phyloP scores from a whole-genome alignment of 2,888 invertebrate species.

The Hofmannophila pseudospretella region DNA sequence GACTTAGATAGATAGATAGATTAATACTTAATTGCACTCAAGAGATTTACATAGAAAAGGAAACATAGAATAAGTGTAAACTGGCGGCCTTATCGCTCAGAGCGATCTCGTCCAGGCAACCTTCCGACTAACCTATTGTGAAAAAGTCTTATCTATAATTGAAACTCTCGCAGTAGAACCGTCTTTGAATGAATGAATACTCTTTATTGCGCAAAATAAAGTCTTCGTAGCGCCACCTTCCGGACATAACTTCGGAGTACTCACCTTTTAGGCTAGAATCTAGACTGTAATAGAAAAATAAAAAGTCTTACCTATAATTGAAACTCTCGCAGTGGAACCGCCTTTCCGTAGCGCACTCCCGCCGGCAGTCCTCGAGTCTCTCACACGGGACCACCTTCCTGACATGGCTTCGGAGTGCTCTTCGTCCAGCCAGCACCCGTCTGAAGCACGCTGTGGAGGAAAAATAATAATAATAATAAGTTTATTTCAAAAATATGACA shows the following conservation, averaged over 20 bases:
- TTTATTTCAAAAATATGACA: too few species aligned
- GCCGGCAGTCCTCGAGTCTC: conserved; percentile 85
- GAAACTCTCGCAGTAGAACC: conserved; percentile 89
- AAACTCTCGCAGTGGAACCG: conserved; percentile 89
- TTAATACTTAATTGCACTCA: too few species aligned
- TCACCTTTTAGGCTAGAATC: conserved; percentile 85
- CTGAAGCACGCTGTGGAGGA: conserved; percentile 85
- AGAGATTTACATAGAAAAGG: too few species aligned
- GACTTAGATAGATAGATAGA: too few species aligned
- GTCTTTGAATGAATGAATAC: conserved; percentile 84
- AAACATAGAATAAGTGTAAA: too few species aligned
- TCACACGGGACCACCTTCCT: conserved; percentile 83
- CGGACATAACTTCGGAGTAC: conserved; percentile 83
- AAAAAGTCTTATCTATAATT: conserved; percentile 84
- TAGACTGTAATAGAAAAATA: too few species aligned
- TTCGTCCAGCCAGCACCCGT: conserved; percentile 84
- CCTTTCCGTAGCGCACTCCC: conserved; percentile 85
- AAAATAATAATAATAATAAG: conserved; percentile 6
- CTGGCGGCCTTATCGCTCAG: too few species aligned
- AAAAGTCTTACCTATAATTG: conserved; percentile 84
- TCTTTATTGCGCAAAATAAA: conserved; percentile 87
- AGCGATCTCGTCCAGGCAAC: too few species aligned
- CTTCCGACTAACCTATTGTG: too few species aligned
- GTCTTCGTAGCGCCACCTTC: conserved; percentile 81
- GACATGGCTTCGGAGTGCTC: conserved; percentile 83